Conservation (phyloP, 1,140 invertebrate species). For the Temnothorax nylanderi region DNA sequence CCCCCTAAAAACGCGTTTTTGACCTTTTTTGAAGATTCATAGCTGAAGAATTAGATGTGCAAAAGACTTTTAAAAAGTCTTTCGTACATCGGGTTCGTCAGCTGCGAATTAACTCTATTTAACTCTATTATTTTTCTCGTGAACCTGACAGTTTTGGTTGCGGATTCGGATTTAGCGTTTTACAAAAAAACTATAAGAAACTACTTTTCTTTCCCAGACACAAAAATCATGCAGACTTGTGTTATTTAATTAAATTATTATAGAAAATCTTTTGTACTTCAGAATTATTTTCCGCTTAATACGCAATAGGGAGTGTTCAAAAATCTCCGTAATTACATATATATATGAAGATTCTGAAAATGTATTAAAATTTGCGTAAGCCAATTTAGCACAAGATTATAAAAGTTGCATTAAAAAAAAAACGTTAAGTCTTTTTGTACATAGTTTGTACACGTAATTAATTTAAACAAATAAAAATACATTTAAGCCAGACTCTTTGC, state of each 20-base stretch:
- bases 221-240: too few species aligned
- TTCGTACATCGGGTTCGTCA: too few species aligned
- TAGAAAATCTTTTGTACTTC: conserved; percentile 34
- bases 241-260: conserved; percentile 32
- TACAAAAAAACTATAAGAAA: too few species aligned
- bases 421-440: background rate
- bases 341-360: background rate
- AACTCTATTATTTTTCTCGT: too few species aligned
- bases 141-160: too few species aligned
- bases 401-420: background rate
- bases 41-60: too few species aligned
- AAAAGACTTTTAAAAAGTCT: too few species aligned
- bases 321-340: background rate
- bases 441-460: background rate
- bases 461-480: background rate
- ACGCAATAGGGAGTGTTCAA: background rate
- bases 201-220: too few species aligned
- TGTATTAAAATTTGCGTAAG: conserved; percentile 19
- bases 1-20: too few species aligned
- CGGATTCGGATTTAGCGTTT: too few species aligned
- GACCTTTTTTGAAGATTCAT: too few species aligned
- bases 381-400: background rate
- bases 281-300: conserved; percentile 35
- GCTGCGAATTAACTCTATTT: too few species aligned
- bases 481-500: background rate